A percentile compares a stretch with the other conserved stretches of the same genome.
Evolutionary conservation across 2,797 vertebrate species (phyloP).

Genomic region (Parauchenoglanis punctatus): DNA sequence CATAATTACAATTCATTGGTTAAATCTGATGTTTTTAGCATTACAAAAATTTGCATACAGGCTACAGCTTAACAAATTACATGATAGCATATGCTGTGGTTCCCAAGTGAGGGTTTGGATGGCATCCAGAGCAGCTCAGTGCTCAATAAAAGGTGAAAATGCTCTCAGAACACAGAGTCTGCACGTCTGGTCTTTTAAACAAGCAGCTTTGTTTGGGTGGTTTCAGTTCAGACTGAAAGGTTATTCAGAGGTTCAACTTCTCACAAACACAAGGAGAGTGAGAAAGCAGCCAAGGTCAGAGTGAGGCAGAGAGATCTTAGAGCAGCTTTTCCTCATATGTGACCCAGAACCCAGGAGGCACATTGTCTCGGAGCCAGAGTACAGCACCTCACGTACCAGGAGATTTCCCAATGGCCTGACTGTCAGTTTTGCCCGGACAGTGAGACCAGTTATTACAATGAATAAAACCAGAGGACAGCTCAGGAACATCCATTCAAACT

Average conservation of each 20-base stretch:
- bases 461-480: neutral
- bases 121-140: neutral
- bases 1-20: conserved; percentile 9
- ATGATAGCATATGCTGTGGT: conserved; percentile 5
- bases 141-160: conserved; percentile 33
- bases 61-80: conserved; percentile 9
- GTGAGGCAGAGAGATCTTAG: conserved; percentile 11
- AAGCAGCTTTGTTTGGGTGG: conserved; percentile 26
- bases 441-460: conserved; percentile 3
- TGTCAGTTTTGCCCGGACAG: neutral
- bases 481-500: conserved; percentile 10
- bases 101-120: neutral
- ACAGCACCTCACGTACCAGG: conserved; percentile 5
- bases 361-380: conserved; percentile 41
- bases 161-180: conserved; percentile 3
- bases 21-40: neutral
- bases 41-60: conserved; percentile 25
- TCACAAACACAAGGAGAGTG: conserved; percentile 53
- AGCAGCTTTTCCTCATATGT: conserved; percentile 49
- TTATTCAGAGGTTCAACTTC: conserved; percentile 64
- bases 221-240: conserved; percentile 56
- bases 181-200: conserved; percentile 38
- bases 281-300: conserved; percentile 62
- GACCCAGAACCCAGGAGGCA: conserved; percentile 57
- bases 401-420: conserved; percentile 12